Evolutionary conservation across 2,888 invertebrate genomes (phyloP).

Genomic region (Metallyticus violacea): DNA sequence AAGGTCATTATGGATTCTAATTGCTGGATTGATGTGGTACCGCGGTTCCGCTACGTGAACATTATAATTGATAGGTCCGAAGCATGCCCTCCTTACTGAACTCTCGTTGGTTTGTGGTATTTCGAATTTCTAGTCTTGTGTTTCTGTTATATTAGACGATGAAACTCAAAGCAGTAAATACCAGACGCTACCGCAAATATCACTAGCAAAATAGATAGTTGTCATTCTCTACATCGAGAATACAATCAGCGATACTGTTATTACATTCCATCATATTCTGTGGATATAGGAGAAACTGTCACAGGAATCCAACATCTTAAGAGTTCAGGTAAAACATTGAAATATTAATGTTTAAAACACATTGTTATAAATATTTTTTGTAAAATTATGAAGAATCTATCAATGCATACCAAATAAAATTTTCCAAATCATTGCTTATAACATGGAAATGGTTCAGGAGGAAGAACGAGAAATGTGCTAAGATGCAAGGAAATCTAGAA

Average conservation of each 20-base stretch:
- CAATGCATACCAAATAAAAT: no score
- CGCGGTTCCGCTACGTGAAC: slow-evolving; percentile 10
- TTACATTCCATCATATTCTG: neutral
- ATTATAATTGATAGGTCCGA: slow-evolving; percentile 17
- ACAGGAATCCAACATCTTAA: no score
- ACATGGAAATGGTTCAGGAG: no score
- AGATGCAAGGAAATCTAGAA: no score
- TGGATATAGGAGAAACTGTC: neutral
- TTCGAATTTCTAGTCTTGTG: neutral
- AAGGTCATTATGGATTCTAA: slow-evolving; percentile 14
- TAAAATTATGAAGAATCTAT: no score
- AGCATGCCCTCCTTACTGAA: neutral
- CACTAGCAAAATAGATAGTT: neutral
- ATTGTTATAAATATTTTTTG: no score
- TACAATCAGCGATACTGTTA: neutral
- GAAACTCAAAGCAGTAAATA: neutral
- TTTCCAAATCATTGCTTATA: no score
- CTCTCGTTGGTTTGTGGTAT: slow-evolving; percentile 9
- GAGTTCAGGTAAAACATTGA: no score
- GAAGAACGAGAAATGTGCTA: no score
- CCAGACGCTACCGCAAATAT: neutral
- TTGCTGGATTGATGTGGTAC: slow-evolving; percentile 15
- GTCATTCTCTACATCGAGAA: neutral
- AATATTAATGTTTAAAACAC: no score
- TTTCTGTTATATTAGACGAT: neutral